phyloP scores from a whole-genome alignment of 1,140 invertebrate genomes.

The Prorops nasuta region DNA sequence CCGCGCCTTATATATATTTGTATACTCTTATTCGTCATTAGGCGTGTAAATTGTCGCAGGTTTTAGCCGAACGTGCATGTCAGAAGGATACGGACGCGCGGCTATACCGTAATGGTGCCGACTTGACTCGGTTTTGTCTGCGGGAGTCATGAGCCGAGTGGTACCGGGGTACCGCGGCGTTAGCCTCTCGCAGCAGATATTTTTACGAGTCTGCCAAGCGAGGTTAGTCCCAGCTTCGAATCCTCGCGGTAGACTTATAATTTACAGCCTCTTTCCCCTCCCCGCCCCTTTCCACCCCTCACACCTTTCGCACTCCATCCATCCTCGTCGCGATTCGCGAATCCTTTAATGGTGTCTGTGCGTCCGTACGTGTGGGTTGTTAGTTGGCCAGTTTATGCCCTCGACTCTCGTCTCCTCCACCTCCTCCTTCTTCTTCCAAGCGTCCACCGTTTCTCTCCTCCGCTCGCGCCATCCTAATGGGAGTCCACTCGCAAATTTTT shows the following conservation, averaged over 20 bases:
- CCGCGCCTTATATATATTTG: not conserved
- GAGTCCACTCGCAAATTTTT: no score
- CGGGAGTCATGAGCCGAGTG: no score
- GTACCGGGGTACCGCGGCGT: no score
- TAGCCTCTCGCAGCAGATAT: no score
- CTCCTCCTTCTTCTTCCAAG: slow-evolving; percentile 11
- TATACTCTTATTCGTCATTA: no score
- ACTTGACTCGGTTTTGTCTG: no score
- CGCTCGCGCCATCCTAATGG: no score
- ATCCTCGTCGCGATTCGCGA: slow-evolving; percentile 13
- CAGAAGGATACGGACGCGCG: no score
- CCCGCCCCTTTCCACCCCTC: slow-evolving; percentile 18
- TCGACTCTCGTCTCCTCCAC: slow-evolving; percentile 28
- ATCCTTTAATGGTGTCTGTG: slow-evolving; percentile 45
- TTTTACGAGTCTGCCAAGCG: slow-evolving; percentile 54
- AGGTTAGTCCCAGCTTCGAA: slow-evolving; percentile 50
- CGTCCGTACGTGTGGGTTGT: slow-evolving; percentile 47
- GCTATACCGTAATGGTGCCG: no score
- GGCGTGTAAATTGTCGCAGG: no score
- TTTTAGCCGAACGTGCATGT: no score
- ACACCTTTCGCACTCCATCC: not conserved
- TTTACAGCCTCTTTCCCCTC: slow-evolving; percentile 31
- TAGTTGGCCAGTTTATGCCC: slow-evolving; percentile 49
- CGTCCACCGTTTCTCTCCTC: not conserved
- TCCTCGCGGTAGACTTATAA: slow-evolving; percentile 52